Evolutionary conservation across 2,888 invertebrate species (phyloP).

Genomic region (Carpatolechia fugitivella): DNA sequence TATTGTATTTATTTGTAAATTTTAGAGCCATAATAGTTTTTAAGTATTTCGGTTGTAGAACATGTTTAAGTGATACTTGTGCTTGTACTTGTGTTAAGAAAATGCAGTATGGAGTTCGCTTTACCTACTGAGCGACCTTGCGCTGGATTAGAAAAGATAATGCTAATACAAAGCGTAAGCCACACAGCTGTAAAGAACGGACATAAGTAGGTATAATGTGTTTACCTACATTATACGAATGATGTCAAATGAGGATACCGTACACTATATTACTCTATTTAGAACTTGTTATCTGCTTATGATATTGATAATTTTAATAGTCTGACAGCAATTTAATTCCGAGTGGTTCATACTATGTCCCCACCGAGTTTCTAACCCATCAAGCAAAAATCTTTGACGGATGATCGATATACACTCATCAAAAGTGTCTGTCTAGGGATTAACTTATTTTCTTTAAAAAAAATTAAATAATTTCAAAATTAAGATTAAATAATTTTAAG

Average conservation of each 20-base stretch:
- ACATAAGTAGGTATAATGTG: no score
- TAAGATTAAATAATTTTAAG: no score
- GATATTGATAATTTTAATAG: no score
- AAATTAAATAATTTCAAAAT: no score
- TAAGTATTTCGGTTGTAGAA: neutral
- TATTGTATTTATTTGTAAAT: neutral
- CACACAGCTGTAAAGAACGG: slow-evolving; percentile 15
- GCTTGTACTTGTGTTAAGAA: neutral
- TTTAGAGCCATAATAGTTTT: neutral
- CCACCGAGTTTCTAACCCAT: no score
- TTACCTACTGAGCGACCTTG: slow-evolving; percentile 34
- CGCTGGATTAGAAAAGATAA: slow-evolving; percentile 44
- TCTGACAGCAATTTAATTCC: no score
- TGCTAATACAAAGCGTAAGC: slow-evolving; percentile 41
- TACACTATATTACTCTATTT: neutral
- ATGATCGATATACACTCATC: no score
- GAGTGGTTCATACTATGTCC: no score
- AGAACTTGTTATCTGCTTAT: neutral
- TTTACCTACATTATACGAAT: neutral
- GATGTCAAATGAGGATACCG: neutral
- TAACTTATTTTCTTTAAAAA: no score
- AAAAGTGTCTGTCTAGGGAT: no score
- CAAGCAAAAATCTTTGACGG: no score
- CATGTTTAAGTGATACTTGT: neutral
- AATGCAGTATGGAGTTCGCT: neutral